Base-by-base conservation (phyloP, 2,113 vertebrate genomes). In the Anoura caudifer region DNA sequence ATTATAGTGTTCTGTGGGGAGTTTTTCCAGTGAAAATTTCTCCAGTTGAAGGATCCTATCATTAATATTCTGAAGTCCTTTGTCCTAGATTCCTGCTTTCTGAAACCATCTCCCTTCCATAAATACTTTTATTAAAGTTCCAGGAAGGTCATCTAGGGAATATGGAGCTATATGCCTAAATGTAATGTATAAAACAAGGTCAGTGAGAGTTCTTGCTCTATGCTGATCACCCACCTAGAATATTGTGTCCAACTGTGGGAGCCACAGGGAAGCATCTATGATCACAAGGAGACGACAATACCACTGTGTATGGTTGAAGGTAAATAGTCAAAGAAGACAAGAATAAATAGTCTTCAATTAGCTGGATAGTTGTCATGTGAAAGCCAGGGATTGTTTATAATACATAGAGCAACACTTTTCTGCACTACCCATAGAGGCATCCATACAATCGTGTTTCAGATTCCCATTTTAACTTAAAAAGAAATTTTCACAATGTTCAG, bases 91-190 rank as follows among this genome's bases (percentile, higher is more conserved):
- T 75, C 94, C 76, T 84, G 47, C 56, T 85, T 79, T 92, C 47
- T 83, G 77, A 87, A 93, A 93, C n/a, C 26, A 87, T 45, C 56
- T 70, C 61, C 65, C 20, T 85, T 81, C 43, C 79, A 88, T 4
- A 82, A 33, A 54, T 16, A 91, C 52, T 15, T 77, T 93, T 84
- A 84, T 43, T 75, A 91, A 95, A 33, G 72, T 82, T 82, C 76
- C 69, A 61, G 16, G 87, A 81, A 91, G 24, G 67, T 43, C 4
- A 8, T 38, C 0, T 85, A 87, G 84, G 59, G 17, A 6, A 79
- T 59, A 91, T 33, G 15, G 0, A 38, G 28, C 22, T 38, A 14
- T 45, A 22, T 31, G 59, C 10, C 2, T 67, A 15, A 47, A 88
- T 31, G 63, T 72, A 47, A 87, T 41, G 38, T 70, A 70, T 33